A percentile compares a stretch with the other conserved stretches of the same genome.
These are phyloP conservation scores for Phyllotis vaccarum DNA, from an alignment of 2,797 vertebrate species.

Conservation along the genomic window DNA sequence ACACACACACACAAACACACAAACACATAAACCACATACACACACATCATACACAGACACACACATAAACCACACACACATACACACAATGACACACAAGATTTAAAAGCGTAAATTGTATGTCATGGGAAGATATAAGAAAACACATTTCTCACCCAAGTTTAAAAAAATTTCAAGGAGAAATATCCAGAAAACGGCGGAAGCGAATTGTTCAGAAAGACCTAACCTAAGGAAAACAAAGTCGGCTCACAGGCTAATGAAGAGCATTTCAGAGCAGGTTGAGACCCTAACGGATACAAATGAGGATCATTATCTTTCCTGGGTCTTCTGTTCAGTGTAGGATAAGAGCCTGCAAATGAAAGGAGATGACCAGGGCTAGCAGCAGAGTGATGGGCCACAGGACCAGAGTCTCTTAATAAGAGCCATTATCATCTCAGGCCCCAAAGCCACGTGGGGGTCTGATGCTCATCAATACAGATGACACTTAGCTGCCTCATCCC, in stretches of 20 bases:
- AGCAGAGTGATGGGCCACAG: conserved; percentile 69
- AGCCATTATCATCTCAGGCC: conserved; percentile 27
- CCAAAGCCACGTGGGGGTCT: conserved; percentile 35
- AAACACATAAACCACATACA: neutral
- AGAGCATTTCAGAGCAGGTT: conserved; percentile 85
- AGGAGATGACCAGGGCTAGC: conserved; percentile 68
- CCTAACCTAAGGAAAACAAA: conserved; percentile 87
- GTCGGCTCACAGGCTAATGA: conserved; percentile 84
- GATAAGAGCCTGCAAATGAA: conserved; percentile 71
- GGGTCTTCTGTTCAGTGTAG: conserved; percentile 82
- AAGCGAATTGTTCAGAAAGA: conserved; percentile 66
- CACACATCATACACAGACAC: neutral
- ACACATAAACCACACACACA: neutral
- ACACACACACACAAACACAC: neutral
- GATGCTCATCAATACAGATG: conserved; percentile 53
- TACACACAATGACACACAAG: neutral
- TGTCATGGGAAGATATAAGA: conserved; percentile 20
- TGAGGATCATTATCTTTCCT: conserved; percentile 87
- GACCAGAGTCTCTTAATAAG: conserved; percentile 47
- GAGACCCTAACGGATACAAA: conserved; percentile 88
- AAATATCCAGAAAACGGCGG: conserved; percentile 73
- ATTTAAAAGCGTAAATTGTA: conserved; percentile 42
- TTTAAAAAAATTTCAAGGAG: conserved; percentile 43
- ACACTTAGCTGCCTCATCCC: conserved; percentile 3
- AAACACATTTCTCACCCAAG: conserved; percentile 69